Evolutionary conservation across 2,113 vertebrate genomes (phyloP).

Genomic region (Candoia aspera): DNA sequence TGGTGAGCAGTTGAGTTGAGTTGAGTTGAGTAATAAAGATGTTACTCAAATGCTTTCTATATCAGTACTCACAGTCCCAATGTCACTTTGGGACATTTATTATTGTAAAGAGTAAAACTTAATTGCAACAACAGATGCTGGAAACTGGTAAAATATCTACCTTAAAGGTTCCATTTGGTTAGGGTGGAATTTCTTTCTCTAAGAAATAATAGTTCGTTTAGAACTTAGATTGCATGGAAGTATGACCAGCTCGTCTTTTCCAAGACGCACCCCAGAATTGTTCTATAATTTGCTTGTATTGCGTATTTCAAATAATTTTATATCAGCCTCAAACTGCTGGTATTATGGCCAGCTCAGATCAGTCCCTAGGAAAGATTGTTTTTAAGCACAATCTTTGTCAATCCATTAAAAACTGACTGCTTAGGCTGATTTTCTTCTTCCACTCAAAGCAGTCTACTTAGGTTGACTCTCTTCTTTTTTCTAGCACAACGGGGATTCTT

Average conservation of each 20-base stretch:
- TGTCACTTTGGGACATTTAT: not conserved
- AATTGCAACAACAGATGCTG: not conserved
- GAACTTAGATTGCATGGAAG: not conserved
- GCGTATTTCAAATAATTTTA: not conserved
- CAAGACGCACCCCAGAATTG: not conserved
- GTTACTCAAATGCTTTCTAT: not conserved
- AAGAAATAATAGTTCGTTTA: not conserved
- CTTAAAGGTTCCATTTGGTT: not conserved
- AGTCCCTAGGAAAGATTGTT: not conserved
- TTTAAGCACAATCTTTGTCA: not conserved
- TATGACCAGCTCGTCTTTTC: not conserved
- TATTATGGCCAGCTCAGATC: not conserved
- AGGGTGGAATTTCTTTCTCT: not conserved
- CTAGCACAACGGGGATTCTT: not conserved
- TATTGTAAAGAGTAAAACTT: not conserved
- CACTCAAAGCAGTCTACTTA: not conserved
- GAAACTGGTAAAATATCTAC: not conserved
- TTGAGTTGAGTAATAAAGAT: not conserved
- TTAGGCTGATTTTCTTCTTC: not conserved
- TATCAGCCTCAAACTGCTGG: not conserved
- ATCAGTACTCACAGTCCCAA: not conserved
- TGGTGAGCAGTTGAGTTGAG: not conserved
- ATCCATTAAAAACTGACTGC: not conserved
- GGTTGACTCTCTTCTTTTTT: not conserved
- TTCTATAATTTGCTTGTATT: not conserved